Percentiles rank a stretch among this genome's conserved stretches.
phyloP scores from a whole-genome alignment of 2,888 invertebrate genomes.

The Parapristionchus giblindavisi region DNA sequence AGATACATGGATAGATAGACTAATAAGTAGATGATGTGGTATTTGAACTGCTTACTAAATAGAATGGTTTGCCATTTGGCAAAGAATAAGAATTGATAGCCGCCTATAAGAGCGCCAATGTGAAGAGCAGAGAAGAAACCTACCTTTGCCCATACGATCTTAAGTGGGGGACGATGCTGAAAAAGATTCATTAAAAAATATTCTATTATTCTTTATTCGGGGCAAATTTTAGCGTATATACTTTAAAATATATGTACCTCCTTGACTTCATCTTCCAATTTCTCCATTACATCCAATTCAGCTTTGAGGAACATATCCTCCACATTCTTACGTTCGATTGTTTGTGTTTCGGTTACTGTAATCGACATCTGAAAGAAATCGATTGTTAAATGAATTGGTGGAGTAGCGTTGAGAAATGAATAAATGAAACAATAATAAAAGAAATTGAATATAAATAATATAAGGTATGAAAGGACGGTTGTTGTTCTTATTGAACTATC shows the following conservation, averaged over 20 bases:
- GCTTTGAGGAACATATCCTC: slow-evolving; percentile 32
- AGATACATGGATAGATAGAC: too few relatives aligned
- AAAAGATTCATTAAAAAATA: neutral
- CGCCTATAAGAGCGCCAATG: slow-evolving; percentile 61
- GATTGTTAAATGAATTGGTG: too few relatives aligned
- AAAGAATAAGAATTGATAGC: slow-evolving; percentile 59
- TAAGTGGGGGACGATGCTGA: slow-evolving; percentile 19
- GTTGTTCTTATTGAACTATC: too few relatives aligned
- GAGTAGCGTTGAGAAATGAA: too few relatives aligned
- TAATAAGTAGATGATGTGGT: too few relatives aligned
- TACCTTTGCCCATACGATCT: slow-evolving; percentile 68
- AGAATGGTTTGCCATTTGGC: slow-evolving; percentile 64
- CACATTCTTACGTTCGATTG: neutral
- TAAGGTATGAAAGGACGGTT: too few relatives aligned
- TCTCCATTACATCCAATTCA: slow-evolving; percentile 23
- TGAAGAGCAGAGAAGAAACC: slow-evolving; percentile 63
- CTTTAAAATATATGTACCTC: slow-evolving; percentile 1
- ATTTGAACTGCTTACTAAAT: slow-evolving; percentile 63
- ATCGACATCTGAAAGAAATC: neutral
- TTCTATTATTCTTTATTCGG: too few relatives aligned
- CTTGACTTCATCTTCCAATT: neutral
- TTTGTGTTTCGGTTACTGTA: neutral
- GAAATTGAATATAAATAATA: too few relatives aligned
- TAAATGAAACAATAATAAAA: neutral
- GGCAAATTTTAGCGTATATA: too few relatives aligned